Evolutionary conservation across 1,140 invertebrate genomes (phyloP), one percentile per base, ranked within the genome.

Genomic region (Euglossa dilemma): DNA sequence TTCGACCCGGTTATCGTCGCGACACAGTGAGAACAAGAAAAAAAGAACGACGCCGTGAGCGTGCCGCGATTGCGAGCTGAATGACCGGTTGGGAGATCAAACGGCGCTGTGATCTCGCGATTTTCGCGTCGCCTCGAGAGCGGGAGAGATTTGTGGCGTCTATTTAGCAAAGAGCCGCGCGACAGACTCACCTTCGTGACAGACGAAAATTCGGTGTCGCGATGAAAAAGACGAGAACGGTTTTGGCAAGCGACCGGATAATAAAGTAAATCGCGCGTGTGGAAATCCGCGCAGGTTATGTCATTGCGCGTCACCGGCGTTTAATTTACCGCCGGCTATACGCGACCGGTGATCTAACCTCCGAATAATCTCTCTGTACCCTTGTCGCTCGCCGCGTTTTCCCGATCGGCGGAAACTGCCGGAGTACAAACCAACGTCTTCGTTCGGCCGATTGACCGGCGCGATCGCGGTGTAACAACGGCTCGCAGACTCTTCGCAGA

Each of bases 251-350:
- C 28, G 16, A 14, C 18, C 6, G 14, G 59, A 50, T n/a, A 61
- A 72, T 80, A 61, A 80, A 63, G 61, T 73, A 73, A 74, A 80
- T 80, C 43, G 59, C 18, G 47, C 28, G 70, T 36, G 45, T 20
- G n/a, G 16, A 43, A 63, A 52, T 64, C 54, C 25, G 25, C 28
- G 20, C n/a, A 9, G 56, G 50, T 64, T 73, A 64, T 73, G 50
- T 54, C 69, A 54, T 54, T 71, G 59, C 20, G 50, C n/a, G 43
- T 12, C 47, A 23, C 25, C 6, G 9, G 20, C 45, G 9, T 71
- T 43, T 72, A n/a, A 63, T 63, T 72, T 52, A 79, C 54, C 14
- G 8, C 43, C 0, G 20, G 28, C 52, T 56, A 56, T 72, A 73
- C 71, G 20, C 5, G 28, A 56, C 36, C 12, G 18, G 54, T 45